These are phyloP conservation scores for Acyrthosiphon pisum DNA, from an alignment of 1,140 invertebrate species.

Conservation along the genomic window DNA sequence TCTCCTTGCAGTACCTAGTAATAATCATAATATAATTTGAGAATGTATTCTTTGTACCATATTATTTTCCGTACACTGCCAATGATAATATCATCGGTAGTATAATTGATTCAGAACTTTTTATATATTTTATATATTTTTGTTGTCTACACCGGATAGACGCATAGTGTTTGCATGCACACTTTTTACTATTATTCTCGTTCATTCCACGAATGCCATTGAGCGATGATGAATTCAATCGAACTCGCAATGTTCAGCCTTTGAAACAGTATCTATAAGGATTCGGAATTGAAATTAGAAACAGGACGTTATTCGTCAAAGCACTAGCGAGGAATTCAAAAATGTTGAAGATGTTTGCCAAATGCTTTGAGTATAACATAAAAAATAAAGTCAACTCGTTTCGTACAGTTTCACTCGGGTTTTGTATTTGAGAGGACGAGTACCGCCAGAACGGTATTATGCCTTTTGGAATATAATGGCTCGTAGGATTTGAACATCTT, in stretches of 20 bases:
- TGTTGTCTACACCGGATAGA: not conserved
- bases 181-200: not conserved
- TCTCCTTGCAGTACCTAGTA: not conserved
- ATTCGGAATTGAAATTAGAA: not conserved
- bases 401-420: not conserved
- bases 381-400: constrained; percentile 16
- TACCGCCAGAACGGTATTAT: not conserved
- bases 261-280: not conserved
- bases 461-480: not conserved
- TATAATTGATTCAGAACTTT: not conserved
- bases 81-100: not conserved
- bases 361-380: not conserved
- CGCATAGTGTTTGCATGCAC: not conserved
- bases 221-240: not conserved
- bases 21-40: not conserved
- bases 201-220: not conserved
- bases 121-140: not conserved
- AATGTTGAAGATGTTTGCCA: not conserved
- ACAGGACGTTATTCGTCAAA: not conserved
- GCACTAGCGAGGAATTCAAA: not conserved
- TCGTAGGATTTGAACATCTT: not conserved
- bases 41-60: not conserved
- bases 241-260: not conserved
- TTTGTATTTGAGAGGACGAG: not conserved
- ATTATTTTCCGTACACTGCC: not conserved